Evolutionary conservation across 2,797 vertebrate genomes (phyloP).

Genomic region (Natrix natrix): DNA sequence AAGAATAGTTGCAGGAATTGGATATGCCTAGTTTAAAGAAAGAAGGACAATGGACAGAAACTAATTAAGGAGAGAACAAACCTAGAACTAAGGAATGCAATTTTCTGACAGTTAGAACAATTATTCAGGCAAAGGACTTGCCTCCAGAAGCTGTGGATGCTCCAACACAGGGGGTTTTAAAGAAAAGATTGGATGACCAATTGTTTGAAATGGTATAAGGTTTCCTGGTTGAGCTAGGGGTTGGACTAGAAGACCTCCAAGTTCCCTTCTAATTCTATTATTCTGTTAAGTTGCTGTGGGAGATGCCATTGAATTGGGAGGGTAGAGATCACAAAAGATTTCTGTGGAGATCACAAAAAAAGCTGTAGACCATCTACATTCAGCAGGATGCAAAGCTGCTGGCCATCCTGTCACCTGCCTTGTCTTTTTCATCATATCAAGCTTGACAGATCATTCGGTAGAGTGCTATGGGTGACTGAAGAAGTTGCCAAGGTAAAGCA

Average conservation of each 20-base stretch:
- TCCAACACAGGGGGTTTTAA: neutral
- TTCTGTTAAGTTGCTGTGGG: neutral
- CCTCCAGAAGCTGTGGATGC: neutral
- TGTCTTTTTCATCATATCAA: neutral
- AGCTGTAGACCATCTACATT: neutral
- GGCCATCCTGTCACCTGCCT: too few relatives aligned
- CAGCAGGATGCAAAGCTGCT: too few relatives aligned
- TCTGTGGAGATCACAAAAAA: neutral
- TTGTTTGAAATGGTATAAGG: neutral
- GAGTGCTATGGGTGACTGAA: neutral
- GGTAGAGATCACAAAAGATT: neutral
- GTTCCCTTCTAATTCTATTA: neutral
- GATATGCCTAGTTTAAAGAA: neutral
- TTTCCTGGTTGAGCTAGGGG: neutral
- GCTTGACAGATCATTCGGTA: neutral
- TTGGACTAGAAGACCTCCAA: neutral
- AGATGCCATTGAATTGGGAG: neutral
- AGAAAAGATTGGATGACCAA: neutral
- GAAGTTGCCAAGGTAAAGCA: neutral
- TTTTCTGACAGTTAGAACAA: neutral
- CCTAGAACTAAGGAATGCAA: neutral
- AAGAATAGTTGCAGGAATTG: neutral
- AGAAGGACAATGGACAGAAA: neutral
- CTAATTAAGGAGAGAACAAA: neutral
- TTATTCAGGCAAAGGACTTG: neutral